Conservation (phyloP, 2,888 invertebrate species). For the Leptopilina drosophilae region DNA sequence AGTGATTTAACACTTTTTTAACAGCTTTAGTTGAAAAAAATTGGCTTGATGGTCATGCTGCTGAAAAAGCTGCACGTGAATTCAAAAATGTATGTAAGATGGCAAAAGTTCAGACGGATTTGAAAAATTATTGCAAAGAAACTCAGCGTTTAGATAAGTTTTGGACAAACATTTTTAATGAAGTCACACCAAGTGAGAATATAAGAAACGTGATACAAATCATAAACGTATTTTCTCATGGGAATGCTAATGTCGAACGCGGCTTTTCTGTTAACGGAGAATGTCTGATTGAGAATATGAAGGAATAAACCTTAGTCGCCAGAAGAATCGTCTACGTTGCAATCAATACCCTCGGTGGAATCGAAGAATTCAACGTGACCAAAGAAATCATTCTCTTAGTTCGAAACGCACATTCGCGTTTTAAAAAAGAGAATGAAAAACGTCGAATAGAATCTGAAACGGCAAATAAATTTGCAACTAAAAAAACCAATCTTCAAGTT, state of each 20-base stretch:
- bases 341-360: too few relatives aligned
- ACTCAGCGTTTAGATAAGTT: conserved; percentile 41
- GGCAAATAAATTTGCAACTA: conserved; percentile 6
- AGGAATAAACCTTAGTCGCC: too few relatives aligned
- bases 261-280: conserved; percentile 58
- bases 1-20: too few relatives aligned
- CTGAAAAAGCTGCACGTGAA: too few relatives aligned
- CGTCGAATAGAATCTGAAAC: conserved; percentile 1
- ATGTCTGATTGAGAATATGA: too few relatives aligned
- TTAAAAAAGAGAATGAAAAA: conserved; percentile 36
- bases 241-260: conserved; percentile 59
- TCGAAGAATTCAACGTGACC: conserved; percentile 42
- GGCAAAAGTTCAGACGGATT: too few relatives aligned
- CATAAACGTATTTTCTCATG: conserved; percentile 55
- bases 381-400: conserved; percentile 51
- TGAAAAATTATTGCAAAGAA: too few relatives aligned
- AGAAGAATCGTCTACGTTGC: too few relatives aligned
- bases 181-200: conserved; percentile 41
- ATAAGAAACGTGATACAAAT: conserved; percentile 50
- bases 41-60: too few relatives aligned
- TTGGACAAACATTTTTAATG: conserved; percentile 44
- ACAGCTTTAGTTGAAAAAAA: too few relatives aligned
- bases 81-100: too few relatives aligned
- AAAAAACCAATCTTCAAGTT: not conserved
- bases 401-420: conserved; percentile 49